These are phyloP conservation scores for Papilio glaucus DNA, from an alignment of 1,140 invertebrate genomes.

Conservation along the genomic window DNA sequence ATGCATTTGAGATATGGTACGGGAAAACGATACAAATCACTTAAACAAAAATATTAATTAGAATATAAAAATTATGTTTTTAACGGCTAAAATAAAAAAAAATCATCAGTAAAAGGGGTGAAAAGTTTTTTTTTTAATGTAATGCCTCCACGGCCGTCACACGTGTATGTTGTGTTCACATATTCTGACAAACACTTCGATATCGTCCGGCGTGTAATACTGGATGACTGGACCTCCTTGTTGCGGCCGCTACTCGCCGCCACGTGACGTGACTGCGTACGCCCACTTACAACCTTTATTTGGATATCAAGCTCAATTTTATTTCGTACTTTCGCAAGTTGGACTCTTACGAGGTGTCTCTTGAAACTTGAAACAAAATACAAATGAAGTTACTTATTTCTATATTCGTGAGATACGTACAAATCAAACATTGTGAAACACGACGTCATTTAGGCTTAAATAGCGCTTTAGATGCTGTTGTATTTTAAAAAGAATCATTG, in stretches of 20 bases:
- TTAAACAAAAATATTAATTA: too few relatives aligned
- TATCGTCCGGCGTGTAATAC: conserved; percentile 55
- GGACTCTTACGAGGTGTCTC: conserved; percentile 14
- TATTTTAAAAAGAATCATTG: too few relatives aligned
- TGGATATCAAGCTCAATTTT: conserved; percentile 43
- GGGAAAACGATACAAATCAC: too few relatives aligned
- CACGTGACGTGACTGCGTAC: conserved; percentile 65
- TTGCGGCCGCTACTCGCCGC: conserved; percentile 50
- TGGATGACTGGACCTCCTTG: conserved; percentile 63
- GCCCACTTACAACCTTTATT: conserved; percentile 41
- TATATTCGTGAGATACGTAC: background rate
- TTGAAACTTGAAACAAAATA: conserved; percentile 15
- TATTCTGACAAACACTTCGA: conserved; percentile 78
- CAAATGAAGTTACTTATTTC: background rate
- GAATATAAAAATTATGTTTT: too few relatives aligned
- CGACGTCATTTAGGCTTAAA: too few relatives aligned
- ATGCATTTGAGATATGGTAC: too few relatives aligned
- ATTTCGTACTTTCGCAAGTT: conserved; percentile 41
- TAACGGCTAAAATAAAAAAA: too few relatives aligned
- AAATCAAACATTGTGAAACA: background rate
- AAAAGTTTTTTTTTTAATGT: background rate
- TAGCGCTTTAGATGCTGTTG: too few relatives aligned
- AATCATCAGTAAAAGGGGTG: too few relatives aligned
- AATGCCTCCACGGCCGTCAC: conserved; percentile 52
- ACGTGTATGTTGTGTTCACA: conserved; percentile 72